Conservation (phyloP, 2,888 invertebrate species). For the Lingula anatina region DNA sequence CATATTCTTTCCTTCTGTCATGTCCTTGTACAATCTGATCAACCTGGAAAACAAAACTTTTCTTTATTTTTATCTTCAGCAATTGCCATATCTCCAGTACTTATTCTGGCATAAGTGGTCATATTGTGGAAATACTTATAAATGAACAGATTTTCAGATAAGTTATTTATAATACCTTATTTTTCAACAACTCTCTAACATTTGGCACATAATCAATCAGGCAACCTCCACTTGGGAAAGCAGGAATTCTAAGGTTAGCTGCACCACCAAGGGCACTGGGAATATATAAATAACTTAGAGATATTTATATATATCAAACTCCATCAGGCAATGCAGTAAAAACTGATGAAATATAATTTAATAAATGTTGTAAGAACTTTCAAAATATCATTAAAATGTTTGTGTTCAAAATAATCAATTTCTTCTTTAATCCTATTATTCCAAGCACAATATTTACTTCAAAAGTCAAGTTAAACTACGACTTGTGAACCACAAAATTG, state of each 20-base stretch:
- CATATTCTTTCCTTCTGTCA: constrained; percentile 54
- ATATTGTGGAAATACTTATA: neutral
- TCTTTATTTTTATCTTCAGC: neutral
- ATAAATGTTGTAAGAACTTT: no score
- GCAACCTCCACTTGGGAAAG: constrained; percentile 50
- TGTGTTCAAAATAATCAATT: no score
- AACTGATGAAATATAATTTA: no score
- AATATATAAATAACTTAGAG: constrained; percentile 2
- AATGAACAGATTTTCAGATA: no score
- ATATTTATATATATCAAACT: neutral
- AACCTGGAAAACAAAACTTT: constrained; percentile 22
- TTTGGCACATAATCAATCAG: constrained; percentile 50
- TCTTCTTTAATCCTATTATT: no score
- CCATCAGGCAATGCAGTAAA: neutral
- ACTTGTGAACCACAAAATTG: no score
- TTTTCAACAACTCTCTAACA: constrained; percentile 44
- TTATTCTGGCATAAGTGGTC: neutral
- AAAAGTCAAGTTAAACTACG: no score
- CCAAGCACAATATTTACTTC: no score
- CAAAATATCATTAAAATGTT: no score
- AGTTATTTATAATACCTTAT: constrained; percentile 41
- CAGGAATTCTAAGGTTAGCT: constrained; percentile 53
- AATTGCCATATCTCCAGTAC: neutral
- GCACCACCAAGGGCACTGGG: constrained; percentile 53
- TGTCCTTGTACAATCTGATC: constrained; percentile 42